Conservation (phyloP, 1,140 invertebrate genomes). For the Bombus pascuorum region DNA sequence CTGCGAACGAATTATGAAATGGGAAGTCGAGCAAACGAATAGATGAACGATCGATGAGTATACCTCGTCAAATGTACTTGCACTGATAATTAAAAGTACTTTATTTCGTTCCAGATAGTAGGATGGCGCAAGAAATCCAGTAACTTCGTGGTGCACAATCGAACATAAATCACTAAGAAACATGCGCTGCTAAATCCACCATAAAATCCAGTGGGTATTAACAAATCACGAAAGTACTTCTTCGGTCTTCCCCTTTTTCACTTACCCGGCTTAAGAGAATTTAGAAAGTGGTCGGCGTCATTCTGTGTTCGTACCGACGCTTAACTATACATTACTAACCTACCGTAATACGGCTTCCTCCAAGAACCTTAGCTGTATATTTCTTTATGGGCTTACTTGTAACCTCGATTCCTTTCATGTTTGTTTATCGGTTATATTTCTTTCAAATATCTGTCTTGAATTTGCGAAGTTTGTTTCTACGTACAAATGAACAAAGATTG, state of each 20-base stretch:
- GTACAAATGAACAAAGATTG: rapidly evolving
- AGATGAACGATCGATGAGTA: too few relatives aligned
- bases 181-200: conserved; percentile 51
- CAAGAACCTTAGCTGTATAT: too few relatives aligned
- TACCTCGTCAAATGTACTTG: rapidly evolving
- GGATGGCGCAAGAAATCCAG: conserved; percentile 51
- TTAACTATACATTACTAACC: conserved; percentile 54
- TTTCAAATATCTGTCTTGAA: too few relatives aligned
- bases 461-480: too few relatives aligned
- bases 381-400: not conserved
- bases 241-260: conserved; percentile 64
- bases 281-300: conserved; percentile 53
- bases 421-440: too few relatives aligned
- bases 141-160: conserved; percentile 39
- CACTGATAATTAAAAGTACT: conserved; percentile 20
- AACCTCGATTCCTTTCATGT: too few relatives aligned
- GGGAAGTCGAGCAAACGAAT: rapidly evolving
- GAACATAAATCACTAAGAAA: conserved; percentile 58
- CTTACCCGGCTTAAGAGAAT: conserved; percentile 67
- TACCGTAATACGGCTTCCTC: not conserved
- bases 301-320: conserved; percentile 29
- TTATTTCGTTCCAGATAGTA: conserved; percentile 22
- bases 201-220: conserved; percentile 65
- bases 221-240: conserved; percentile 66
- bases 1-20: too few relatives aligned